phyloP scores from a whole-genome alignment of 2,888 invertebrate species.

The Caenorhabditis afra region DNA sequence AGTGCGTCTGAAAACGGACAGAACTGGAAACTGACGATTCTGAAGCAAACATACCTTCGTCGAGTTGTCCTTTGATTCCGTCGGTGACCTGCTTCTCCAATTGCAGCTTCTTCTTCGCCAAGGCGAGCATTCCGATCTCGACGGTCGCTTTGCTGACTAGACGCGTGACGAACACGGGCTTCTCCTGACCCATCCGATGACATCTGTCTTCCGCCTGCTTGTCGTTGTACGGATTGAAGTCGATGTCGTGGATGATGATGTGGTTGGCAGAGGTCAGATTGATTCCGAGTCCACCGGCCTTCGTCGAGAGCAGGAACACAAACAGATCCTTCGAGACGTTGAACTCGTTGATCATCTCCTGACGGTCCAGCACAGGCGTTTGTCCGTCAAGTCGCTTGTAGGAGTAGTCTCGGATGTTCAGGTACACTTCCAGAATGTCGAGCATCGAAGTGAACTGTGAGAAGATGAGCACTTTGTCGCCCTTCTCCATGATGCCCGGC shows the following conservation, averaged over 20 bases:
- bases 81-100: slow-evolving; percentile 90
- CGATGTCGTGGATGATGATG: slow-evolving; percentile 96
- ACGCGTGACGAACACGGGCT: slow-evolving; percentile 88
- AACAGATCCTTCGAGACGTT: slow-evolving; percentile 83
- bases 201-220: slow-evolving; percentile 91
- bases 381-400: slow-evolving; percentile 92
- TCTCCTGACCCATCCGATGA: slow-evolving; percentile 77
- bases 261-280: slow-evolving; percentile 95
- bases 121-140: slow-evolving; percentile 88
- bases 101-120: slow-evolving; percentile 92
- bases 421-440: slow-evolving; percentile 92
- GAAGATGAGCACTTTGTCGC: slow-evolving; percentile 89
- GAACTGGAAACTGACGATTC: too few species aligned
- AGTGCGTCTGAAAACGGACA: slow-evolving; percentile 42
- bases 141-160: slow-evolving; percentile 86
- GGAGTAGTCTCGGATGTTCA: slow-evolving; percentile 86
- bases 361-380: slow-evolving; percentile 91
- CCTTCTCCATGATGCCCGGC: slow-evolving; percentile 81
- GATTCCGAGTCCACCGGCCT: slow-evolving; percentile 95
- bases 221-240: slow-evolving; percentile 98
- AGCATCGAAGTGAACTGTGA: slow-evolving; percentile 97
- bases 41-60: too few species aligned
- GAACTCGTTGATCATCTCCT: slow-evolving; percentile 92
- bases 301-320: slow-evolving; percentile 75
- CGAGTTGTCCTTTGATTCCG: slow-evolving; percentile 68